Evolutionary conservation across 2,797 vertebrate genomes (phyloP), one percentile per base, ranked within the genome.

Genomic region (Poeciliopsis infans): DNA sequence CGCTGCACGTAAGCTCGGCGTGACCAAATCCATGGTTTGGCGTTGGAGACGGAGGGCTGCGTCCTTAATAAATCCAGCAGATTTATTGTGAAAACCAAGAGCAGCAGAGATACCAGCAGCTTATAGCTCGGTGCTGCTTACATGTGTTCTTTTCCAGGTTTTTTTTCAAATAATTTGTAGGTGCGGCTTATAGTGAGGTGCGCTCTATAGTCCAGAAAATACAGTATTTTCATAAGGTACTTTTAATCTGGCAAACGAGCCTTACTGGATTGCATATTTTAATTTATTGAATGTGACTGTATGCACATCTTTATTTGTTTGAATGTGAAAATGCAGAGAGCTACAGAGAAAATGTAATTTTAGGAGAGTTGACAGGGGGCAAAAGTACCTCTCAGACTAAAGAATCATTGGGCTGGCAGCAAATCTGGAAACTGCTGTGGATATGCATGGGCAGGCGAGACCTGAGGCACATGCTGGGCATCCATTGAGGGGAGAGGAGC

Each of bases 391-490:
- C 88, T 90, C 90, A 92, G 76, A 87, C 70, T 7, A 78, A 85
- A 87, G 86, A 79, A 82, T 84, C 80, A 82, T 78, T 83, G 70
- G 78, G 85, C 85, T 76, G 77, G 85, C 87, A 86, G 81, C 59
- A 36, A 45, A 76, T 74, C 83, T 87, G 84, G 85, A 92, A 93
- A 92, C 90, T 91, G 82, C 76, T 77, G 86, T 73, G 82, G 83
- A 89, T 88, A 80, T 80, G 83, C 89, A 88, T 59, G 83, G 82
- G 85, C 81, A 87, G 89, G 79, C 81, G 79, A 88, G 91, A 93
- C 89, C 88, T 76, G 78, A 88, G 92, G 89, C 91, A 87, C 92
- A 91, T 90, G 91, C 79, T 89, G 89, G 87, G 88, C 90, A 80
- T 94, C 90, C 87, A 71, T 66, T 80, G 84, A 85, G 77, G 72